Conservation (phyloP, 2,797 vertebrate species). For the Lithobates pipiens region DNA sequence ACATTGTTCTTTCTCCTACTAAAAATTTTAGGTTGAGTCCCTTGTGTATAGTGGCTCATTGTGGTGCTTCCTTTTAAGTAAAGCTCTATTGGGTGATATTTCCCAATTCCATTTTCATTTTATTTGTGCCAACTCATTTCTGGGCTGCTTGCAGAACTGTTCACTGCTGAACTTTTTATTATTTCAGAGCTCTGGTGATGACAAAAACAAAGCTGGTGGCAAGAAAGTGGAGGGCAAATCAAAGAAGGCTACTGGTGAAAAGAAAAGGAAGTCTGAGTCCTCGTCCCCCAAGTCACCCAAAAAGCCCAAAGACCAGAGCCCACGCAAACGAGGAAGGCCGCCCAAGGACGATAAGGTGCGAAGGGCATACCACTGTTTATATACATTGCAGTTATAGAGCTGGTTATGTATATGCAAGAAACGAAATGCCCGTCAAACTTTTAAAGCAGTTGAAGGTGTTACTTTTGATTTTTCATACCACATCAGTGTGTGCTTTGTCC, state of each 20-base stretch:
- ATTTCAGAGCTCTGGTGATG: conserved; percentile 69
- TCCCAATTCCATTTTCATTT: background rate
- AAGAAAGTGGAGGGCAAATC: conserved; percentile 84
- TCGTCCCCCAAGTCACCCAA: conserved; percentile 83
- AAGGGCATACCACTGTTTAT: background rate
- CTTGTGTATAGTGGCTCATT: no score
- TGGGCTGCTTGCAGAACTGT: background rate
- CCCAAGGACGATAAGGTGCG: conserved; percentile 92
- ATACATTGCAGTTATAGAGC: background rate
- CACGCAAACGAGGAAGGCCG: conserved; percentile 90
- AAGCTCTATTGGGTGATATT: background rate
- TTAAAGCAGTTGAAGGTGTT: no score
- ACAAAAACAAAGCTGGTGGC: conserved; percentile 82
- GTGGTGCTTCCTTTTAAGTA: no score
- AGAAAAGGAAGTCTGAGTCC: conserved; percentile 74
- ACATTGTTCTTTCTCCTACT: no score
- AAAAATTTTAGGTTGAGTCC: no score
- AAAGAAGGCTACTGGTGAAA: conserved; percentile 79
- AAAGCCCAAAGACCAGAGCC: conserved; percentile 86
- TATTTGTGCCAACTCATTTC: background rate
- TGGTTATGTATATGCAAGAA: no score
- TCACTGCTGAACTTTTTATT: background rate
- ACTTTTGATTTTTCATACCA: no score
- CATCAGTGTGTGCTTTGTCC: no score
- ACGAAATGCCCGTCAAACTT: no score